Conservation (phyloP, 2,113 vertebrate species). For the Microtus montanus region DNA sequence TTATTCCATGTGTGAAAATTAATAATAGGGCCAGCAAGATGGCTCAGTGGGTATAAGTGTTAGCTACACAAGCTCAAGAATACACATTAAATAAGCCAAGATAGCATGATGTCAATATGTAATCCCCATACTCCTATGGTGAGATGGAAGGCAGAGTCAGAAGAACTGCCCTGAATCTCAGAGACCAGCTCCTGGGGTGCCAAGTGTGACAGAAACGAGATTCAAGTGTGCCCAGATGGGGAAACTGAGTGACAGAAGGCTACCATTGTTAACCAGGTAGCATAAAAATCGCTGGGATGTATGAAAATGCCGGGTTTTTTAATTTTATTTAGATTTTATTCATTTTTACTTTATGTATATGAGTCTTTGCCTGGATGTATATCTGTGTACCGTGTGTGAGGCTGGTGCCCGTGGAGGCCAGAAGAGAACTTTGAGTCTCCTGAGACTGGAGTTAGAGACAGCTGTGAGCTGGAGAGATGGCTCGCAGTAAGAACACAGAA, state of each 20-base stretch:
- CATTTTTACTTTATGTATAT: neutral
- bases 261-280: neutral
- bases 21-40: neutral
- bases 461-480: neutral
- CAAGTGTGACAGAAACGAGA: neutral
- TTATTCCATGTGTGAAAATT: slow-evolving; percentile 27
- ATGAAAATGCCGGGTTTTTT: neutral
- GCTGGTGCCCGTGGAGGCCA: neutral
- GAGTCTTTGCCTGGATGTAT: neutral
- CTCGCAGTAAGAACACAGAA: neutral
- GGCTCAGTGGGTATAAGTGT: neutral
- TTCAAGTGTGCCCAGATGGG: neutral
- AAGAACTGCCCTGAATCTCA: neutral
- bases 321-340: neutral
- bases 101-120: neutral
- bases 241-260: neutral
- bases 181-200: neutral
- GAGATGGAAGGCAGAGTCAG: neutral
- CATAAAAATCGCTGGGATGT: neutral
- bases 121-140: neutral
- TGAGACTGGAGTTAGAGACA: neutral
- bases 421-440: neutral
- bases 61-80: neutral
- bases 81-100: neutral
- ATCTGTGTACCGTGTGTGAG: neutral